phyloP scores from a whole-genome alignment of 1,140 invertebrate species.

The Papilio helenus region DNA sequence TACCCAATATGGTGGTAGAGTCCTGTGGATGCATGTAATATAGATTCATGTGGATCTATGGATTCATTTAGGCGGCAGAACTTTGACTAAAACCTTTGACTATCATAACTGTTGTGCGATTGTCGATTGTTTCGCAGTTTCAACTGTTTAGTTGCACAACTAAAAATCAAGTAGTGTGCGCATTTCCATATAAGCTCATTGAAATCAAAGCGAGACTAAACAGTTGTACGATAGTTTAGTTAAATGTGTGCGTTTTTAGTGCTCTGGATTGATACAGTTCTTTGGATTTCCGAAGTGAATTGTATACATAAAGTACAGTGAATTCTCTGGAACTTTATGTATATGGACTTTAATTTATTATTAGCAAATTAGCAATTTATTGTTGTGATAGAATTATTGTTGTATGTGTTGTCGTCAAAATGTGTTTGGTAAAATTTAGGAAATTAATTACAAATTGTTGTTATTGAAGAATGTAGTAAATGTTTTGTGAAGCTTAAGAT shows the following conservation, averaged over 20 bases:
- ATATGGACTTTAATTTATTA: conserved; percentile 30
- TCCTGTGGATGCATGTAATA: conserved; percentile 90
- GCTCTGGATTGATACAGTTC: not conserved
- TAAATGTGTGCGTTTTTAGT: not conserved
- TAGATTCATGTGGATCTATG: not conserved
- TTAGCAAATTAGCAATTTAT: not conserved
- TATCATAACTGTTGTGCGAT: too few relatives aligned
- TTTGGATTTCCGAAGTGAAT: not conserved
- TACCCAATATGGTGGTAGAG: conserved; percentile 93
- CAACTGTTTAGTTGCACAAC: too few relatives aligned
- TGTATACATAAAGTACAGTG: not conserved
- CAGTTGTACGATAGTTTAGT: too few relatives aligned
- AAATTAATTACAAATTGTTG: too few relatives aligned
- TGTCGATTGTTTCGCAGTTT: too few relatives aligned
- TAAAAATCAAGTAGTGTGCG: too few relatives aligned
- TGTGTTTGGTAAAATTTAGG: too few relatives aligned
- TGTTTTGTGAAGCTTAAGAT: not conserved
- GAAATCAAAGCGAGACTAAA: too few relatives aligned
- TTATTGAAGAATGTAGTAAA: not conserved
- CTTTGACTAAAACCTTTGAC: too few relatives aligned
- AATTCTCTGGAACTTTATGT: not conserved
- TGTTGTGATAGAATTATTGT: conserved; percentile 3
- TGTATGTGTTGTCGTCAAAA: not conserved
- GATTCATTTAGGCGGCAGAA: not conserved
- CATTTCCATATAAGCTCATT: too few relatives aligned